phyloP scores from a whole-genome alignment of 2,797 vertebrate genomes.

The Aplochiton taeniatus region DNA sequence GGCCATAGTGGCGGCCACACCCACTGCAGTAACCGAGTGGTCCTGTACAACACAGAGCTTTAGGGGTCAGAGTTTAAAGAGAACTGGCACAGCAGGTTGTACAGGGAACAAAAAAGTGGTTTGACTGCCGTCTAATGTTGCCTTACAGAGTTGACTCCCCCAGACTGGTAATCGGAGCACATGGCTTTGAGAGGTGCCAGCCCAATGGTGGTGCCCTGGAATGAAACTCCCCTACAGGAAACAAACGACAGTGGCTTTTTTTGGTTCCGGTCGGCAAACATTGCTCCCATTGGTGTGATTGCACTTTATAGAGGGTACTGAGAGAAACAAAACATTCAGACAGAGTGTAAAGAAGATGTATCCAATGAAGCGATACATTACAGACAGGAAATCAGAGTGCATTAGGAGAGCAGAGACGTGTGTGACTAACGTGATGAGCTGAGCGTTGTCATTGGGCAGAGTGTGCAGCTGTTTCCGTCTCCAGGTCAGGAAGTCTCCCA shows the following conservation, averaged over 20 bases:
- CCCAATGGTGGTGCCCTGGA: constrained; percentile 93
- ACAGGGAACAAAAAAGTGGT: background rate
- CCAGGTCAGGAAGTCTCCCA: constrained; percentile 91
- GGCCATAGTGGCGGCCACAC: constrained; percentile 93
- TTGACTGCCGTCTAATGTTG: background rate
- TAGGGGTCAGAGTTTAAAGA: background rate
- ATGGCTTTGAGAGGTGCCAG: constrained; percentile 94
- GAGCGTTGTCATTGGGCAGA: constrained; percentile 92
- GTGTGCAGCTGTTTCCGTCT: constrained; percentile 82
- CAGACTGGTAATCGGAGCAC: constrained; percentile 96
- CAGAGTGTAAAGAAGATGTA: no score
- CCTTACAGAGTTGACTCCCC: constrained; percentile 94
- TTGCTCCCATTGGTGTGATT: background rate
- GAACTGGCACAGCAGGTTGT: background rate
- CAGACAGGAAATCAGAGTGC: no score
- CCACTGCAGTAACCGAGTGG: constrained; percentile 88
- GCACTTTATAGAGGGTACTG: no score
- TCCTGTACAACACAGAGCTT: constrained; percentile 74
- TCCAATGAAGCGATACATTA: no score
- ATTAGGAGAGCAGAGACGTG: background rate
- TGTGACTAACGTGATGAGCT: constrained; percentile 88
- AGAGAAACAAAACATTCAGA: no score
- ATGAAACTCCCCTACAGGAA: constrained; percentile 84
- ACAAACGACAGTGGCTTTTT: constrained; percentile 32
- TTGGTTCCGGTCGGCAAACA: constrained; percentile 37